Evolutionary conservation across 2,113 vertebrate species (phyloP).

Genomic region (Procavia capensis): DNA sequence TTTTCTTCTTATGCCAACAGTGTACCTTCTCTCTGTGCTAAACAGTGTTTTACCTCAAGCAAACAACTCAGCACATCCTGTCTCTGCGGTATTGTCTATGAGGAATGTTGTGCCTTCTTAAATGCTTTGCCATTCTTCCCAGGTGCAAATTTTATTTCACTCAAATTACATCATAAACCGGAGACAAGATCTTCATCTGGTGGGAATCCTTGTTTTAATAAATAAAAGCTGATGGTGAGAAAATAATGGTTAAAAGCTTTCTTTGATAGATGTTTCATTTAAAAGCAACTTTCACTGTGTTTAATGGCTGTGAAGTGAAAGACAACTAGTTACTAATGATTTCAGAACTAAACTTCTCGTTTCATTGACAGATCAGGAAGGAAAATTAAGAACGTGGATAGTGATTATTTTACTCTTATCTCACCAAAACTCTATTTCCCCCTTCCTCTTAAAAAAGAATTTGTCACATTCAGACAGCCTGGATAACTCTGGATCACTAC

Average conservation of each 20-base stretch:
- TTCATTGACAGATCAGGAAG: background rate
- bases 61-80: background rate
- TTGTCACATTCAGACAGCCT: too few relatives aligned
- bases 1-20: background rate
- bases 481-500: background rate
- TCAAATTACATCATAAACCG: background rate
- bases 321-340: background rate
- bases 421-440: background rate
- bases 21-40: background rate
- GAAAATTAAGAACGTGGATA: background rate
- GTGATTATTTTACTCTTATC: background rate
- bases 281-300: conserved; percentile 22
- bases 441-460: too few relatives aligned
- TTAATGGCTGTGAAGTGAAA: background rate
- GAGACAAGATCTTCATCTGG: conserved; percentile 42
- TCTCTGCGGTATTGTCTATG: background rate
- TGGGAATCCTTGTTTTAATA: background rate
- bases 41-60: background rate
- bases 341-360: background rate
- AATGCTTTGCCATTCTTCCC: background rate
- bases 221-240: background rate
- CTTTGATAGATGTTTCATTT: background rate
- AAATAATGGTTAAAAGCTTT: conserved; percentile 30
- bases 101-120: background rate
- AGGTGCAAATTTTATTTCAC: background rate